A percentile compares a stretch with the other conserved stretches of the same genome.
Conservation (phyloP, 2,113 vertebrate genomes). For the Hucho hucho region DNA sequence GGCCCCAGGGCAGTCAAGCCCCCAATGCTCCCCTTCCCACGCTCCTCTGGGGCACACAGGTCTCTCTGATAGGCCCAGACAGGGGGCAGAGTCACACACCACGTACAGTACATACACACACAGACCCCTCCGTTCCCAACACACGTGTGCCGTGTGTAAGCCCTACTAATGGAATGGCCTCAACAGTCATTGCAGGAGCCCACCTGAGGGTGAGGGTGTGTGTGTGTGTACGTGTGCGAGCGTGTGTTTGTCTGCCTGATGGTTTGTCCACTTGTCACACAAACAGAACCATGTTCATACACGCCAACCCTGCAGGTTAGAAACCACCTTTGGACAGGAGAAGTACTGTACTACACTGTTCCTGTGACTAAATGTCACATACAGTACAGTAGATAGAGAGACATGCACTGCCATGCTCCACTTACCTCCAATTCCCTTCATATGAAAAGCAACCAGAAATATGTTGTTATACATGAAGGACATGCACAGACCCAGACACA, state of each 20-base stretch:
- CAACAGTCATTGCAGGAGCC: background rate
- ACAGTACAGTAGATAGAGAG: too few relatives aligned
- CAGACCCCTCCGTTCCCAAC: background rate
- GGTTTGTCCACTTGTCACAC: too few relatives aligned
- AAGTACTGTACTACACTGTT: background rate
- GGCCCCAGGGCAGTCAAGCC: slow-evolving; percentile 26
- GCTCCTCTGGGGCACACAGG: slow-evolving; percentile 6
- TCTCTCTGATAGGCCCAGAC: slow-evolving; percentile 1
- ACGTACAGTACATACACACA: slow-evolving; percentile 1
- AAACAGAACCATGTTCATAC: too few relatives aligned
- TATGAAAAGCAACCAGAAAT: background rate
- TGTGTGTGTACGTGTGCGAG: background rate
- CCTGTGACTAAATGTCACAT: too few relatives aligned
- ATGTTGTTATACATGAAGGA: background rate
- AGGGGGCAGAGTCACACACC: slow-evolving; percentile 11
- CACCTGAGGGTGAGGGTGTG: background rate
- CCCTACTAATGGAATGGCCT: background rate
- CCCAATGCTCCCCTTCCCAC: slow-evolving; percentile 8
- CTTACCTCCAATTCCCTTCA: background rate
- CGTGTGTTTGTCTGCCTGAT: background rate
- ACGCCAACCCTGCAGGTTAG: background rate
- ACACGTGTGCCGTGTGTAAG: background rate
- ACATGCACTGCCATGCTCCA: background rate
- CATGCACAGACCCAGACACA: background rate
- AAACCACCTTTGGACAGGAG: background rate